Evolutionary conservation across 2,797 vertebrate genomes (phyloP), one percentile per base, ranked within the genome.

Genomic region (Mus spretus): DNA sequence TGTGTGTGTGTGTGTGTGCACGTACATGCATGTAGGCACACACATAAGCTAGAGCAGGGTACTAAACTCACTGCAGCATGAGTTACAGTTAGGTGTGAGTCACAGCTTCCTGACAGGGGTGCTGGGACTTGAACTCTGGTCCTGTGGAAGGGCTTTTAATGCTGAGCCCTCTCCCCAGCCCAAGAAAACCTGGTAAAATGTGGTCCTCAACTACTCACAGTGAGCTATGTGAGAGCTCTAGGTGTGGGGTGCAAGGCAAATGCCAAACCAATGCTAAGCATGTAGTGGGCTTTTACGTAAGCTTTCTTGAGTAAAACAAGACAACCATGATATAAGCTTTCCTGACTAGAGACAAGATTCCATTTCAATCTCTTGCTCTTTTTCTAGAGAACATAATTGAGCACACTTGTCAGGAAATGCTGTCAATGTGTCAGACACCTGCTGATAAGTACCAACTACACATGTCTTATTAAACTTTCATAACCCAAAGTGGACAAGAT

Each of bases 391-490:
- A 61, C 63, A 77, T 95, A 78, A 93, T 61, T 57, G 83, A 93
- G 78, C 4, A 85, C 19, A 70, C 40, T 86, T 95, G 77, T 89
- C 47, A 89, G 84, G 67, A 97, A 96, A 91, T 75, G 50, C 55
- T 86, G 34, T 72, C 90, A 74, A 34, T 28, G 47, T 57, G 26
- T 88, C 55, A 95, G 65, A 93, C 37, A 75, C 31, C 47, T 90
- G 53, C 79, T 89, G 89, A 86, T 85, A 77, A 87, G 59, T 67
- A 84, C 77, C 65, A 91, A 89, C 20, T 82, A 8, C 19, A 86
- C 28, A 81, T 55, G 17, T 75, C 15, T 86, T 93, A 91, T 85
- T 93, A 78, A 93, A 95, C n/a, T 91, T 85, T 96, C 77, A 94
- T 83, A 89, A 90, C 26, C 47, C 19, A 55, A 93, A 90, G 44